phyloP scores from a whole-genome alignment of 2,797 vertebrate genomes.

The Ctenopoma kingsleyae region DNA sequence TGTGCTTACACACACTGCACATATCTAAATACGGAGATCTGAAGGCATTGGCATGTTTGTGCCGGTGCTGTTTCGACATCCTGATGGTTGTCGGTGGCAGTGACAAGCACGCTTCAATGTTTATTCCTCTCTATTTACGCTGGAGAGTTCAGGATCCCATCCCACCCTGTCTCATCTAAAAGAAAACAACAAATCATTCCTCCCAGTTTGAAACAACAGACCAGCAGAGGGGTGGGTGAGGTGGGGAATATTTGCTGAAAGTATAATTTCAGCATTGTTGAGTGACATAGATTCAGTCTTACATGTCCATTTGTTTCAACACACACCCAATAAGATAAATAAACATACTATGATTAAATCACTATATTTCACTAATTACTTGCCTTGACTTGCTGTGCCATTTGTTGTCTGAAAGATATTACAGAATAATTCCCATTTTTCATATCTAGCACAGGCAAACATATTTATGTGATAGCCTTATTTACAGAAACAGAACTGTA shows the following conservation, averaged over 20 bases:
- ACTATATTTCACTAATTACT: slow-evolving; percentile 16
- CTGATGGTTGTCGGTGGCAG: slow-evolving; percentile 61
- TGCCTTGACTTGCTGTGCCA: background rate
- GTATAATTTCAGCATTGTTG: slow-evolving; percentile 54
- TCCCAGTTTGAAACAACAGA: slow-evolving; percentile 68
- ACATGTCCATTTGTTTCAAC: slow-evolving; percentile 16
- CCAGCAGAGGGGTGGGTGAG: slow-evolving; percentile 16
- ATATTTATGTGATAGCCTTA: slow-evolving; percentile 11
- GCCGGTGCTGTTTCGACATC: slow-evolving; percentile 58
- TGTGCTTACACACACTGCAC: slow-evolving; percentile 15
- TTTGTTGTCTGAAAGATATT: slow-evolving; percentile 8
- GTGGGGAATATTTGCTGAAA: slow-evolving; percentile 44
- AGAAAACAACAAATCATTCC: slow-evolving; percentile 72
- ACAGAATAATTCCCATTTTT: slow-evolving; percentile 10
- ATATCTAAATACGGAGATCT: slow-evolving; percentile 72
- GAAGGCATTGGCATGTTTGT: slow-evolving; percentile 54
- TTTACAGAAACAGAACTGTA: slow-evolving; percentile 17
- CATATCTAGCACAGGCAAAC: background rate
- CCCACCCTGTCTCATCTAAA: slow-evolving; percentile 66
- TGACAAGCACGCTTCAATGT: slow-evolving; percentile 61
- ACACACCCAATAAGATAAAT: slow-evolving; percentile 1
- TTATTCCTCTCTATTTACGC: slow-evolving; percentile 68
- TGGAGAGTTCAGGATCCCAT: slow-evolving; percentile 67
- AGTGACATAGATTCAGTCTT: slow-evolving; percentile 39
- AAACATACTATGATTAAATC: background rate